Percentiles rank a stretch among this genome's conserved stretches.
phyloP scores from a whole-genome alignment of 2,888 invertebrate species.

The Drosophila yooni region DNA sequence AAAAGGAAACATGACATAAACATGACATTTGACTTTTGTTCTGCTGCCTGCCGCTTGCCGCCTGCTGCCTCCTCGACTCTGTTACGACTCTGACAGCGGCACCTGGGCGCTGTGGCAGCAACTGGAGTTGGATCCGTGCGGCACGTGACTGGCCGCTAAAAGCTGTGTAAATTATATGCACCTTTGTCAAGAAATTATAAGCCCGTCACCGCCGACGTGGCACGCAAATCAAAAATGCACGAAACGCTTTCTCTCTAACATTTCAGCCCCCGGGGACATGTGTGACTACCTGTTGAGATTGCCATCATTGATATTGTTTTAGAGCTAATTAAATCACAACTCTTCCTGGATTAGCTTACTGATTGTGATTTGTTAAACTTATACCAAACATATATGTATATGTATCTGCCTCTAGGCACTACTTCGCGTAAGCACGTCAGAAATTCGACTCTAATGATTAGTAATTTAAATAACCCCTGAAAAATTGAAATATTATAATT shows the following conservation, averaged over 20 bases:
- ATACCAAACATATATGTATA: neutral
- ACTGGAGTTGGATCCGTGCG: constrained; percentile 20
- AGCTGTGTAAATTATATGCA: constrained; percentile 73
- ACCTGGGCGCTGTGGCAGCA: constrained; percentile 3
- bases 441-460: neutral
- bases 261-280: neutral
- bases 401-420: neutral
- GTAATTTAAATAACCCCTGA: constrained; percentile 3
- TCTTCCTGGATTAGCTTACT: neutral
- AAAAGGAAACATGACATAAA: constrained; percentile 77
- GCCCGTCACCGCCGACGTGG: constrained; percentile 64
- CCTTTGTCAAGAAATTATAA: constrained; percentile 80
- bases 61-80: constrained; percentile 36
- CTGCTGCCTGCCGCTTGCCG: constrained; percentile 33
- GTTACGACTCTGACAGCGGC: constrained; percentile 33
- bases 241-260: constrained; percentile 41
- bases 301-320: neutral
- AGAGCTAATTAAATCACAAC: neutral
- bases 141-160: constrained; percentile 68
- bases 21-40: constrained; percentile 80
- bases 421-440: constrained; percentile 8
- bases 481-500: too few relatives aligned
- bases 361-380: neutral
- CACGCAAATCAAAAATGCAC: constrained; percentile 77
- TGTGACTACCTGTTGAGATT: neutral